Conservation (phyloP, 1,140 invertebrate species). For the Bombyx mandarina region DNA sequence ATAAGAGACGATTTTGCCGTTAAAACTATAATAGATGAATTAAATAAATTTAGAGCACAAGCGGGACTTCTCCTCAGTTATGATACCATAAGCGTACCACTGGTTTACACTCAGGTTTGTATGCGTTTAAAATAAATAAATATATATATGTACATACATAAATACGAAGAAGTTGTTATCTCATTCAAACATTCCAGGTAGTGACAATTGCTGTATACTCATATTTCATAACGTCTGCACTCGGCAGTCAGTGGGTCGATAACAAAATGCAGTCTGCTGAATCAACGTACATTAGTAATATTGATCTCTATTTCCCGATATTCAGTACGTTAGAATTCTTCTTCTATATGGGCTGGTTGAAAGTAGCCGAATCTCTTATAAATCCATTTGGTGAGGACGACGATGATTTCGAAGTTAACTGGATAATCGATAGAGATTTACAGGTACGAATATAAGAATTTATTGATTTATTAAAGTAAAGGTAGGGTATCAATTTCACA, state of each 20-base stretch:
- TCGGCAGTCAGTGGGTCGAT: conserved; percentile 87
- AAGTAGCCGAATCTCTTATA: conserved; percentile 88
- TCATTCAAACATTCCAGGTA: conserved; percentile 72
- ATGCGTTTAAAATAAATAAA: conserved; percentile 1
- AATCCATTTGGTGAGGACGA: conserved; percentile 95
- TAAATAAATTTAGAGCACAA: conserved; percentile 89
- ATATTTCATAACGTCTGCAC: conserved; percentile 86
- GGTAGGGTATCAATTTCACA: neutral
- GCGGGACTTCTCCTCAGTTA: conserved; percentile 87
- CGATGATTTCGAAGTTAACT: conserved; percentile 84
- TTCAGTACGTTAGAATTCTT: conserved; percentile 89
- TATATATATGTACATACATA: too few species aligned
- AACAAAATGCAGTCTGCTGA: conserved; percentile 36
- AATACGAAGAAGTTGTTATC: neutral
- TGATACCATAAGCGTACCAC: conserved; percentile 92
- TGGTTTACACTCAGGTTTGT: conserved; percentile 91
- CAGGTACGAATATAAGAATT: conserved; percentile 66
- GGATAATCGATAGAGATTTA: conserved; percentile 90
- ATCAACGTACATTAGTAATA: conserved; percentile 64
- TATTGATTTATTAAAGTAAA: too few species aligned
- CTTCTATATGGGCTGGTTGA: conserved; percentile 94
- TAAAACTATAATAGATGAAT: conserved; percentile 90
- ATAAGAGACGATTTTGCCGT: conserved; percentile 94
- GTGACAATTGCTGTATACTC: conserved; percentile 93
- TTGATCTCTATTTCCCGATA: conserved; percentile 89